A percentile compares a stretch with the other conserved stretches of the same genome.
These are phyloP conservation scores for Macquaria australasica DNA, from an alignment of 2,113 vertebrate species.

Conservation along the genomic window DNA sequence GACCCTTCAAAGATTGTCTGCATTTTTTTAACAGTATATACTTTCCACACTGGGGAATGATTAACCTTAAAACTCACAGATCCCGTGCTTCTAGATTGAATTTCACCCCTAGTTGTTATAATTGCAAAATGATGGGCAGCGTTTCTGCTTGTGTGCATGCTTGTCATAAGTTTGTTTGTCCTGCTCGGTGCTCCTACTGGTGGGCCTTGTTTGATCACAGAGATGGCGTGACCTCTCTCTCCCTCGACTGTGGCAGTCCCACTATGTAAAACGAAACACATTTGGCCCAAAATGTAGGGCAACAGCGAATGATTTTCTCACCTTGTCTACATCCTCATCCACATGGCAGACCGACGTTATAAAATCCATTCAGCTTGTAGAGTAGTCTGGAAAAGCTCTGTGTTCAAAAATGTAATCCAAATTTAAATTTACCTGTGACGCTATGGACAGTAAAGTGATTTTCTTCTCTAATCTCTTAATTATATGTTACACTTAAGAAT, in stretches of 20 bases:
- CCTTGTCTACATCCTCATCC: background rate
- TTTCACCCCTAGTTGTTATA: constrained; percentile 10
- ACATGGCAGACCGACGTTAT: background rate
- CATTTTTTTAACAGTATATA: constrained; percentile 12
- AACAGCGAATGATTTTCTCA: background rate
- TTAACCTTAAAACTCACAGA: constrained; percentile 19
- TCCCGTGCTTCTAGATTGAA: constrained; percentile 1
- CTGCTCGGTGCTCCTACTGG: constrained; percentile 5
- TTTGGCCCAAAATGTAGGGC: background rate
- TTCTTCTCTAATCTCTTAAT: background rate
- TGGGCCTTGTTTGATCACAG: constrained; percentile 46
- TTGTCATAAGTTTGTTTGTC: constrained; percentile 54
- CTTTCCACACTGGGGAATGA: constrained; percentile 16
- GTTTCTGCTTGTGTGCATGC: background rate
- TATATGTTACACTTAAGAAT: background rate
- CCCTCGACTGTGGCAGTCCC: background rate
- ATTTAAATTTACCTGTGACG: background rate
- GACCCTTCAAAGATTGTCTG: background rate
- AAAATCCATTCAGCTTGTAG: background rate
- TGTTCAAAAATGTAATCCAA: background rate
- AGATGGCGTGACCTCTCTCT: constrained; percentile 9
- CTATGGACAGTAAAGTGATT: background rate
- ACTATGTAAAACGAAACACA: constrained; percentile 17
- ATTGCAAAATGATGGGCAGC: background rate
- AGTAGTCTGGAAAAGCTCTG: background rate